Evolutionary conservation across 2,113 vertebrate species (phyloP).

Genomic region (Psilopsiagon aymara): DNA sequence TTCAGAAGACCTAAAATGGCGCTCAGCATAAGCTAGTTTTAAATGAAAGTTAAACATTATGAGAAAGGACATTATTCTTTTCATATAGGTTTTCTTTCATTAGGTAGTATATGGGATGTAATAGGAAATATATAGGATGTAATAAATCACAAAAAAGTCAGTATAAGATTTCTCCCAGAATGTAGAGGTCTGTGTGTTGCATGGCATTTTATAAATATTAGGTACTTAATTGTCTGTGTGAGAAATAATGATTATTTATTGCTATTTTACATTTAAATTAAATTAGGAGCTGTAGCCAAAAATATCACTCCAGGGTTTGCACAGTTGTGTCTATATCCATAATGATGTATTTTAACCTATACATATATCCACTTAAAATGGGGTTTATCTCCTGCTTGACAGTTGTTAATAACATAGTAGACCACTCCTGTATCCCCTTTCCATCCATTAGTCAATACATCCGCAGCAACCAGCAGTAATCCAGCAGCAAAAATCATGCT

Average conservation of each 20-base stretch:
- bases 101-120: neutral
- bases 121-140: neutral
- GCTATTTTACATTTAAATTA: slow-evolving; percentile 19
- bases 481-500: slow-evolving; percentile 55
- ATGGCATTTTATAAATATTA: slow-evolving; percentile 42
- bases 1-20: neutral
- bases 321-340: neutral
- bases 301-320: slow-evolving; percentile 3
- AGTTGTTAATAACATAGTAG: slow-evolving; percentile 31
- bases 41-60: neutral
- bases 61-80: neutral
- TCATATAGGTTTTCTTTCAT: slow-evolving; percentile 20
- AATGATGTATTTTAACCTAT: slow-evolving; percentile 34
- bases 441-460: slow-evolving; percentile 51
- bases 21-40: neutral
- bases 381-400: slow-evolving; percentile 32
- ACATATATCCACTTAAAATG: slow-evolving; percentile 23
- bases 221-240: slow-evolving; percentile 40
- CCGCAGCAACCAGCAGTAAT: slow-evolving; percentile 57
- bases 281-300: slow-evolving; percentile 19
- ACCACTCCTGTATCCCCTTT: slow-evolving; percentile 16
- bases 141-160: slow-evolving; percentile 23
- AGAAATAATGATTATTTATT: slow-evolving; percentile 52
- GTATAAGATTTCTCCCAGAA: neutral
- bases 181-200: neutral